Evolutionary conservation across 2,113 vertebrate genomes (phyloP).

Genomic region (Ellobius talpinus): DNA sequence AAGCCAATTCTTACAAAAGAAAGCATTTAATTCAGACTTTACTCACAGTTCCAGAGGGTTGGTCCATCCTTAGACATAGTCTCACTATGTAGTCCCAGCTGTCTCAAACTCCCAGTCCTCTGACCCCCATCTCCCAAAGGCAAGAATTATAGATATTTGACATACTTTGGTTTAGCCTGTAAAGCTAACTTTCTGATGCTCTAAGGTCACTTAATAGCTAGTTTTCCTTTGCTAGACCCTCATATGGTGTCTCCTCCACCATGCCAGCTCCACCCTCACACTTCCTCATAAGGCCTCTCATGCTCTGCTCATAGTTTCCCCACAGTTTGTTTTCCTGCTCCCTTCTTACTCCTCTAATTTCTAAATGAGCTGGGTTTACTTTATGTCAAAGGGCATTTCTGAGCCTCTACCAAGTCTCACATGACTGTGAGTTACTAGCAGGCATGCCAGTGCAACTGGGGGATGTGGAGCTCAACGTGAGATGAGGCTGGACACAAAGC

Average conservation of each 20-base stretch:
- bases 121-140: neutral
- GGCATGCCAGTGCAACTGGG: neutral
- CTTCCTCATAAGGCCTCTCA: neutral
- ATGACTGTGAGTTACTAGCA: neutral
- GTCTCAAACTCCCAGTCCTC: neutral
- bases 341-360: neutral
- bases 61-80: neutral
- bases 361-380: conserved; percentile 30
- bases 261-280: neutral
- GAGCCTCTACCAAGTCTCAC: neutral
- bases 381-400: neutral
- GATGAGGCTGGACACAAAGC: neutral
- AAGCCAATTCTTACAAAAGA: neutral
- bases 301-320: neutral
- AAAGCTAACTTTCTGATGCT: neutral
- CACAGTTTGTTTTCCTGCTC: neutral
- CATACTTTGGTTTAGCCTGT: too few species aligned
- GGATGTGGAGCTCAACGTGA: neutral
- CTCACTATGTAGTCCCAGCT: neutral
- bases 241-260: neutral
- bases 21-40: neutral
- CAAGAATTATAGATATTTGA: neutral
- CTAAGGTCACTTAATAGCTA: neutral
- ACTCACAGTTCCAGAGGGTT: neutral
- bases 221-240: neutral